Conservation (phyloP, 2,888 invertebrate species). For the Watsonalla binaria region DNA sequence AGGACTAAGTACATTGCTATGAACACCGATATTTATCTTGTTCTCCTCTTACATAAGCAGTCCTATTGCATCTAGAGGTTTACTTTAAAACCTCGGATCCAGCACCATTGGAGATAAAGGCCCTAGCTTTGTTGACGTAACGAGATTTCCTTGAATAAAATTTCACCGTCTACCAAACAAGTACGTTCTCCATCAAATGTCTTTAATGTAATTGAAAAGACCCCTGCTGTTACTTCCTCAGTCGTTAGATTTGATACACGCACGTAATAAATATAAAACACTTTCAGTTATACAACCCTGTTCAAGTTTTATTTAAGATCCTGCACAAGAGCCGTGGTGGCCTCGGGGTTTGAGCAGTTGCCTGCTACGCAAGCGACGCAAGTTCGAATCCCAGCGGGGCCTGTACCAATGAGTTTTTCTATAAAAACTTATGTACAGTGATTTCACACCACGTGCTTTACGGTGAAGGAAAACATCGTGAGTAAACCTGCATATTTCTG, state of each 20-base stretch:
- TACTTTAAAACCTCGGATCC: neutral
- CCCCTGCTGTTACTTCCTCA: neutral
- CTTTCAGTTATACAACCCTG: neutral
- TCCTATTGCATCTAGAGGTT: neutral
- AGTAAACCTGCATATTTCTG: no score
- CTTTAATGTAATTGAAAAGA: neutral
- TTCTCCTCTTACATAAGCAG: neutral
- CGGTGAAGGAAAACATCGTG: no score
- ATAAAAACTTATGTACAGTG: no score
- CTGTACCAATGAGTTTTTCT: no score
- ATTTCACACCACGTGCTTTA: no score
- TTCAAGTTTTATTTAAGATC: no score
- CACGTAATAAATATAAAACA: neutral
- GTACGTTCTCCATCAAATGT: neutral
- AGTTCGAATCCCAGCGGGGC: no score
- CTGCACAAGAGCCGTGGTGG: no score
- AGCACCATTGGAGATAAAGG: neutral
- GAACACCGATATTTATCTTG: no score
- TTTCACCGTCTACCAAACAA: neutral
- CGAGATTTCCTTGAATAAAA: neutral
- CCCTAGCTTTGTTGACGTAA: neutral
- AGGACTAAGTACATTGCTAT: no score
- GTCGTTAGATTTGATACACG: neutral
- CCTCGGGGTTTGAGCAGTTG: no score
- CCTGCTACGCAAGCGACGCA: no score